These are phyloP conservation scores for Fopius arisanus DNA, from an alignment of 1,140 invertebrate genomes.

Conservation along the genomic window DNA sequence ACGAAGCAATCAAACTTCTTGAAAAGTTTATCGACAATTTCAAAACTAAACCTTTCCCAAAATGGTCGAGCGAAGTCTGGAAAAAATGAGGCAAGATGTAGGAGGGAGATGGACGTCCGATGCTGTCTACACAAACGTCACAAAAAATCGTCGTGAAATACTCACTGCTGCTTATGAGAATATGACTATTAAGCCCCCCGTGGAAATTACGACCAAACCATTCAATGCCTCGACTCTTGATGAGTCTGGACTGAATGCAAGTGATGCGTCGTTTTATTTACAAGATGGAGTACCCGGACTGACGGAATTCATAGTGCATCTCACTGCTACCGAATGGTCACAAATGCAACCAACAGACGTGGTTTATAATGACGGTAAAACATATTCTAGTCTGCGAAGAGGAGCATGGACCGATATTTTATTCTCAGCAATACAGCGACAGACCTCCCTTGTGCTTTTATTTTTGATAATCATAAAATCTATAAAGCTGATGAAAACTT, in stretches of 20 bases:
- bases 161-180: too few relatives aligned
- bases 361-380: not conserved
- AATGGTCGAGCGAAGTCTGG: too few relatives aligned
- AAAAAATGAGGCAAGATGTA: too few relatives aligned
- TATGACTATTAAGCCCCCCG: too few relatives aligned
- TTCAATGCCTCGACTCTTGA: not conserved
- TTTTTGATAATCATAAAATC: conserved; percentile 3
- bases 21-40: too few relatives aligned
- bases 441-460: conserved; percentile 1
- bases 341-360: not conserved
- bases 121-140: too few relatives aligned
- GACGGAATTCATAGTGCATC: not conserved
- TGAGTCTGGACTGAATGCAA: not conserved
- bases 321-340: not conserved
- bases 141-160: too few relatives aligned
- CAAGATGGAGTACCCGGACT: not conserved
- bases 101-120: too few relatives aligned
- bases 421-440: not conserved
- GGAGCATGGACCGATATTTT: conserved; percentile 1
- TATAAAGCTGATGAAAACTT: not conserved
- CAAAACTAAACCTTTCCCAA: too few relatives aligned
- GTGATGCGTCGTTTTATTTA: not conserved
- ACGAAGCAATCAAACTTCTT: too few relatives aligned
- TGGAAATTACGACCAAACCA: too few relatives aligned
- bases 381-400: not conserved